These are phyloP conservation scores for Drosophila parthenogenetica DNA, from an alignment of 2,888 invertebrate genomes.

Conservation along the genomic window DNA sequence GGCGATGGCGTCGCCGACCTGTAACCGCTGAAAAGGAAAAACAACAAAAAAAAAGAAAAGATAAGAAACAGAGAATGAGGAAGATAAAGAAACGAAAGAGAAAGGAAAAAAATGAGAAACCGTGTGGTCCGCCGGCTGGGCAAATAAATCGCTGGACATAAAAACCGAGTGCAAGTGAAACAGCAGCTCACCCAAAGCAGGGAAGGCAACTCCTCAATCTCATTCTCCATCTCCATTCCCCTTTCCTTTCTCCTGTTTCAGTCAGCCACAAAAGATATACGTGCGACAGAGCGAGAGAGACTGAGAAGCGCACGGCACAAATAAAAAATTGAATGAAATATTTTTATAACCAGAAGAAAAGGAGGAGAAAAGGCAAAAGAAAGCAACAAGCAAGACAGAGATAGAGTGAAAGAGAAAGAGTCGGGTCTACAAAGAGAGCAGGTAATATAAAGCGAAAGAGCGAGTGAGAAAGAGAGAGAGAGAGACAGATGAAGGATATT, in stretches of 20 bases:
- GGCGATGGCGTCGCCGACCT: slow-evolving; percentile 59
- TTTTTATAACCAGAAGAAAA: slow-evolving; percentile 77
- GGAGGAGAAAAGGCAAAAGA: slow-evolving; percentile 20
- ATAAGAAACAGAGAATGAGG: slow-evolving; percentile 24
- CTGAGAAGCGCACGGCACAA: slow-evolving; percentile 57
- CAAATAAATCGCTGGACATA: slow-evolving; percentile 78
- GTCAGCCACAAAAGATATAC: slow-evolving; percentile 15
- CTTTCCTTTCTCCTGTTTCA: neutral
- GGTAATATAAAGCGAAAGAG: neutral
- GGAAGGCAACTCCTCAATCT: slow-evolving; percentile 15
- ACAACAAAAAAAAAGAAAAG: slow-evolving; percentile 47
- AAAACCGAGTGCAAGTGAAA: slow-evolving; percentile 63
- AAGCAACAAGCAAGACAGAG: slow-evolving; percentile 14
- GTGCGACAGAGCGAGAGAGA: slow-evolving; percentile 53
- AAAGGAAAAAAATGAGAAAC: slow-evolving; percentile 71
- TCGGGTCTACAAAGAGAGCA: slow-evolving; percentile 14
- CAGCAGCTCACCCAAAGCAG: slow-evolving; percentile 43
- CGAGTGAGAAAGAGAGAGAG: slow-evolving; percentile 7
- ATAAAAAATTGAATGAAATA: slow-evolving; percentile 82
- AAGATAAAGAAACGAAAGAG: slow-evolving; percentile 1
- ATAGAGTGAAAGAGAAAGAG: slow-evolving; percentile 22
- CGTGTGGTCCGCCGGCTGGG: slow-evolving; percentile 69
- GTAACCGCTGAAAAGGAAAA: slow-evolving; percentile 51
- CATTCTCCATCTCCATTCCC: neutral
- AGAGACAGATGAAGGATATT: slow-evolving; percentile 61